Evolutionary conservation across 2,888 invertebrate species (phyloP).

Genomic region (Tethea ocularis): DNA sequence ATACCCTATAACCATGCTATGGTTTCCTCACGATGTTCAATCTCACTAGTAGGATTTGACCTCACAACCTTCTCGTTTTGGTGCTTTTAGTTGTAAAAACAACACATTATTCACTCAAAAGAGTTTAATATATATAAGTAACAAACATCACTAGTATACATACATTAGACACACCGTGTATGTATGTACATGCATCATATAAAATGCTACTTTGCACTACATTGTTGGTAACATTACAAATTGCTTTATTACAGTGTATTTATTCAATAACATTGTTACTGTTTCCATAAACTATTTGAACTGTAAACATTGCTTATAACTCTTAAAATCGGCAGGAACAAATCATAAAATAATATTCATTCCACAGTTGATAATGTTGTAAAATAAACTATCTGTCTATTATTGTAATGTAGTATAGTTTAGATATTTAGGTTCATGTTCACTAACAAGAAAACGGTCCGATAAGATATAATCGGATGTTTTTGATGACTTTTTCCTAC

Average conservation of each 20-base stretch:
- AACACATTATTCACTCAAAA: conserved; percentile 45
- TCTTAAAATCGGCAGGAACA: conserved; percentile 22
- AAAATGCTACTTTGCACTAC: conserved; percentile 42
- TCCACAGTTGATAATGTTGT: conserved; percentile 25
- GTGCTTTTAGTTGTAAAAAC: background rate
- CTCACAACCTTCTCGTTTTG: too few relatives aligned
- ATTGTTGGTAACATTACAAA: conserved; percentile 30
- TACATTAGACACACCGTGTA: conserved; percentile 38
- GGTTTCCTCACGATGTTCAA: too few relatives aligned
- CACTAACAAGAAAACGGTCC: too few relatives aligned
- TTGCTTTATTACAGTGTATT: conserved; percentile 29
- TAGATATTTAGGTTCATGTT: too few relatives aligned
- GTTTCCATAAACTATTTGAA: conserved; percentile 26
- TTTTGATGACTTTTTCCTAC: too few relatives aligned
- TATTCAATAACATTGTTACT: conserved; percentile 28
- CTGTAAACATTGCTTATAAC: conserved; percentile 43
- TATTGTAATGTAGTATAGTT: background rate
- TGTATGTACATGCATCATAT: conserved; percentile 35
- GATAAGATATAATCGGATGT: too few relatives aligned
- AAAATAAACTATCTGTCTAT: background rate
- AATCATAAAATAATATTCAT: conserved; percentile 9
- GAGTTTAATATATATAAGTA: conserved; percentile 52
- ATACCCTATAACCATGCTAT: too few relatives aligned
- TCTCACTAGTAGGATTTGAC: too few relatives aligned
- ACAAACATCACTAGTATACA: conserved; percentile 49